Evolutionary conservation across 2,113 vertebrate genomes (phyloP).

Genomic region (Indicator indicator): DNA sequence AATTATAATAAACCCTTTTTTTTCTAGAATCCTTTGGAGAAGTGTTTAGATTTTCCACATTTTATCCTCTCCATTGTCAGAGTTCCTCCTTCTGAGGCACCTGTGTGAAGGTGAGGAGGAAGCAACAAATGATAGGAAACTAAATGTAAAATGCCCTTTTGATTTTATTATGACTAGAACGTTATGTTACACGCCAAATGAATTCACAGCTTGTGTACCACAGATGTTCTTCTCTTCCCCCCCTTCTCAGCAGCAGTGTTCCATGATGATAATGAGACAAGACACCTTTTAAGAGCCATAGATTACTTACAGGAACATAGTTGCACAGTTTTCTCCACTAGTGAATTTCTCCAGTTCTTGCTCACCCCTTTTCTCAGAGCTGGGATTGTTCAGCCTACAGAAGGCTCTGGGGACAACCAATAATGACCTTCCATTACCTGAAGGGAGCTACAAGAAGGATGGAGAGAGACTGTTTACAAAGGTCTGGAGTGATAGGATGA

Average conservation of each 20-base stretch:
- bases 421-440: too few species aligned
- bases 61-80: neutral
- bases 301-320: neutral
- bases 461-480: too few species aligned
- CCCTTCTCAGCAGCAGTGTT: neutral
- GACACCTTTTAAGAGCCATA: neutral
- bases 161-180: neutral
- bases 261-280: neutral
- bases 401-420: too few species aligned
- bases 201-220: neutral
- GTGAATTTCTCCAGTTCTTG: neutral
- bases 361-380: neutral
- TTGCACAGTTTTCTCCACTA: neutral
- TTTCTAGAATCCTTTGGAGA: neutral
- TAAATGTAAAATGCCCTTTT: neutral
- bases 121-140: neutral
- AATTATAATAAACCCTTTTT: neutral
- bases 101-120: neutral
- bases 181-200: neutral
- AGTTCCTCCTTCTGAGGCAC: neutral
- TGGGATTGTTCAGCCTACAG: too few species aligned
- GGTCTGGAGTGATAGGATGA: too few species aligned
- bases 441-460: too few species aligned
- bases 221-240: neutral
- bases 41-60: neutral